Evolutionary conservation across 2,113 vertebrate genomes (phyloP).

Genomic region (Podocnemis expansa): DNA sequence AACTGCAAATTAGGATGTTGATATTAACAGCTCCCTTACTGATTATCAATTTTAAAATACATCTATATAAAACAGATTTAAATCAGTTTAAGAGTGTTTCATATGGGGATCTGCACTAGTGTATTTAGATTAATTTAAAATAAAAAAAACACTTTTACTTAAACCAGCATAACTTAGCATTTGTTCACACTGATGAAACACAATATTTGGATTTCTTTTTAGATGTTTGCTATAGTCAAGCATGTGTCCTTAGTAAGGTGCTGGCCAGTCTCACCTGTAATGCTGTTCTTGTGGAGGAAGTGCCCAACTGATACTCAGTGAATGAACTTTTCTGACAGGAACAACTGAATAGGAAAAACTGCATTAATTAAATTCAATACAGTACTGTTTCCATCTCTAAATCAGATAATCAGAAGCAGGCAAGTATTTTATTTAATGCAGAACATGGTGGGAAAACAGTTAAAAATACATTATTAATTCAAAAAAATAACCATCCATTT

Average conservation of each 20-base stretch:
- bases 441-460: not conserved
- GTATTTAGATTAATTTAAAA: conserved; percentile 16
- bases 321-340: conserved; percentile 94
- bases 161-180: not conserved
- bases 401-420: not conserved
- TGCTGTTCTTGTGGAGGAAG: conserved; percentile 91
- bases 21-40: not conserved
- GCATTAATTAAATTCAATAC: not conserved
- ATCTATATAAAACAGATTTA: too few relatives aligned
- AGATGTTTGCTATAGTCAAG: not conserved
- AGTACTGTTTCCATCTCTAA: not conserved
- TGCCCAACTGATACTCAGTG: conserved; percentile 94
- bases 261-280: conserved; percentile 85
- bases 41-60: not conserved
- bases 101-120: not conserved
- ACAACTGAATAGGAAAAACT: conserved; percentile 84
- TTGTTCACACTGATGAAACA: not conserved
- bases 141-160: not conserved
- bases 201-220: not conserved
- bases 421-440: not conserved
- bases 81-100: not conserved
- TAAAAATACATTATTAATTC: not conserved
- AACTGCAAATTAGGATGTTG: not conserved
- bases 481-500: not conserved
- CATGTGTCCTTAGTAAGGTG: not conserved